Conservation (phyloP, 1,140 invertebrate genomes). For the Asbolus verrucosus region DNA sequence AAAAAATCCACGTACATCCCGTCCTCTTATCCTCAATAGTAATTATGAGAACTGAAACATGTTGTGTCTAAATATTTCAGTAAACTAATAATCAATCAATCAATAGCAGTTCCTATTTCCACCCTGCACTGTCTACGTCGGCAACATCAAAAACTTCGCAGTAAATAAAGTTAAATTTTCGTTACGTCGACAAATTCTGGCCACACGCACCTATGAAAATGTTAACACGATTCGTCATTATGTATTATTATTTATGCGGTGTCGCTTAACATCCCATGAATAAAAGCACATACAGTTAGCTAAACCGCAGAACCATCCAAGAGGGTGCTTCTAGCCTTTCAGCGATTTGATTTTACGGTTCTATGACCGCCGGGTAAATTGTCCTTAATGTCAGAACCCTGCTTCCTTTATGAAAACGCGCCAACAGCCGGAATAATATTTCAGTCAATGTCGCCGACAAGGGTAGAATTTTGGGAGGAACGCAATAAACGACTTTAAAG, state of each 20-base stretch:
- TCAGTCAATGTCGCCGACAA: too few relatives aligned
- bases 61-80: slow-evolving; percentile 20
- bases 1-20: too few relatives aligned
- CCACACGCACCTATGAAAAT: too few relatives aligned
- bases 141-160: too few relatives aligned
- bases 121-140: not conserved
- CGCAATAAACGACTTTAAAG: too few relatives aligned
- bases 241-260: too few relatives aligned
- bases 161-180: too few relatives aligned
- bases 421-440: slow-evolving; percentile 10
- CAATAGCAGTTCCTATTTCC: slow-evolving; percentile 17
- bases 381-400: slow-evolving; percentile 25
- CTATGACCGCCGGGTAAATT: slow-evolving; percentile 26
- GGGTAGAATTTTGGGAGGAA: too few relatives aligned
- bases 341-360: slow-evolving; percentile 27
- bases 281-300: slow-evolving; percentile 1
- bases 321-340: not conserved
- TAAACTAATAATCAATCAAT: slow-evolving; percentile 32
- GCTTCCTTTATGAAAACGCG: slow-evolving; percentile 19
- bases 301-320: slow-evolving; percentile 15
- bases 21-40: not conserved
- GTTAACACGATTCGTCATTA: too few relatives aligned
- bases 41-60: slow-evolving; percentile 10
- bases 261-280: slow-evolving; percentile 13
- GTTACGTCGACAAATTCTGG: too few relatives aligned